Percentiles rank a stretch among this genome's conserved stretches.
These are phyloP conservation scores for Orycteropus afer DNA, from an alignment of 2,113 vertebrate genomes.

Conservation along the genomic window DNA sequence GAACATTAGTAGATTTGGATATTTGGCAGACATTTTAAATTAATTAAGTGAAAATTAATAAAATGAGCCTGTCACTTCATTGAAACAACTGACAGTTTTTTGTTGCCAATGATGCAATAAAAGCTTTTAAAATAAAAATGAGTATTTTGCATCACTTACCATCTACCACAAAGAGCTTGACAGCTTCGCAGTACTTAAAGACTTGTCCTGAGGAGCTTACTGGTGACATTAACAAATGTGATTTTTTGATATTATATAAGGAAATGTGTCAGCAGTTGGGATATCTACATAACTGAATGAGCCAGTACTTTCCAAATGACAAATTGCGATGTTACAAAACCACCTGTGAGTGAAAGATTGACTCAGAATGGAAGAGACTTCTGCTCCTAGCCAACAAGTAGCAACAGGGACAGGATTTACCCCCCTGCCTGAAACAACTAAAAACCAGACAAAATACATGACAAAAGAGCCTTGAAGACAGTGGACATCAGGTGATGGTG, in stretches of 20 bases:
- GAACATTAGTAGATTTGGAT: conserved; percentile 23
- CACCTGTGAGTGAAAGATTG: background rate
- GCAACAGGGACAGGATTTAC: background rate
- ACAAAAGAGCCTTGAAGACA: background rate
- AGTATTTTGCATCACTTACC: conserved; percentile 21
- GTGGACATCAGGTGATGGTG: background rate
- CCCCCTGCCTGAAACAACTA: background rate
- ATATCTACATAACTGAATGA: conserved; percentile 5
- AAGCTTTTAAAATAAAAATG: conserved; percentile 46
- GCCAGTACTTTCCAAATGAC: conserved; percentile 41
- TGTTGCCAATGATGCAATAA: conserved; percentile 39
- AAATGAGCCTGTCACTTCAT: conserved; percentile 22
- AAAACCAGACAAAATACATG: background rate
- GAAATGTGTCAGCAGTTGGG: conserved; percentile 39
- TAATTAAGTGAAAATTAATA: conserved; percentile 57
- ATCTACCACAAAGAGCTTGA: background rate
- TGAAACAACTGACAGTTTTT: conserved; percentile 37
- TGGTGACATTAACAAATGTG: background rate
- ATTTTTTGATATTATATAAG: background rate
- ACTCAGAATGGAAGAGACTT: background rate
- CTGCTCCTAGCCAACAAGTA: background rate
- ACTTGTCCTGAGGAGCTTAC: background rate
- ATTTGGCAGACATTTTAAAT: conserved; percentile 57
- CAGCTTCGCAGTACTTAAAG: background rate
- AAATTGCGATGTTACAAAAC: background rate